Evolutionary conservation across 2,888 invertebrate genomes (phyloP).

Genomic region (Phyllotreta cruciferae): DNA sequence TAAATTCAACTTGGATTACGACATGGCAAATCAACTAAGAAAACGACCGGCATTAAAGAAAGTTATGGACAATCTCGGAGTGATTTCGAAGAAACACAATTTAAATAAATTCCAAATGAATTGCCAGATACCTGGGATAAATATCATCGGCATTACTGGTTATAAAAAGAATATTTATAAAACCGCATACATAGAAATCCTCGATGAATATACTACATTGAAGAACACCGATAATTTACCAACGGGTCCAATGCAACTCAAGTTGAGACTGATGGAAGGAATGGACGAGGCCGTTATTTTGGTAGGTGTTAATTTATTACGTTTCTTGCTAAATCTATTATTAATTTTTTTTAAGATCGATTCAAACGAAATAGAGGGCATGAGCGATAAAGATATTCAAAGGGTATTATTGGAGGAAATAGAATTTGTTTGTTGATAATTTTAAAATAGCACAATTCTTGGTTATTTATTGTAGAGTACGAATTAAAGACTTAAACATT

Average conservation of each 20-base stretch:
- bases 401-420: constrained; percentile 52
- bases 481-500: constrained; percentile 1
- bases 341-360: constrained; percentile 38
- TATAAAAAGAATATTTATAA: constrained; percentile 53
- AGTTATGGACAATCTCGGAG: constrained; percentile 48
- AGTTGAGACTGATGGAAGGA: constrained; percentile 57
- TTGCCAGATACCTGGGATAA: constrained; percentile 54
- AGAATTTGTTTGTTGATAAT: constrained; percentile 46
- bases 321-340: constrained; percentile 2
- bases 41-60: constrained; percentile 51
- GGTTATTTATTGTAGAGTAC: neutral
- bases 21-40: constrained; percentile 47
- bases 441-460: neutral
- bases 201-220: constrained; percentile 58
- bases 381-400: constrained; percentile 49
- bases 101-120: constrained; percentile 50
- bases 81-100: constrained; percentile 40
- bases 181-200: constrained; percentile 58
- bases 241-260: constrained; percentile 59
- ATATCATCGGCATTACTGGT: constrained; percentile 57
- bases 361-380: constrained; percentile 45
- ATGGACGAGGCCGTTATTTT: constrained; percentile 55
- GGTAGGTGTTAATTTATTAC: constrained; percentile 48
- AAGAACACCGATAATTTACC: constrained; percentile 53
- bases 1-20: constrained; percentile 36